Base-by-base conservation (phyloP, 2,888 invertebrate species). In the Cheilosia vernalis region DNA sequence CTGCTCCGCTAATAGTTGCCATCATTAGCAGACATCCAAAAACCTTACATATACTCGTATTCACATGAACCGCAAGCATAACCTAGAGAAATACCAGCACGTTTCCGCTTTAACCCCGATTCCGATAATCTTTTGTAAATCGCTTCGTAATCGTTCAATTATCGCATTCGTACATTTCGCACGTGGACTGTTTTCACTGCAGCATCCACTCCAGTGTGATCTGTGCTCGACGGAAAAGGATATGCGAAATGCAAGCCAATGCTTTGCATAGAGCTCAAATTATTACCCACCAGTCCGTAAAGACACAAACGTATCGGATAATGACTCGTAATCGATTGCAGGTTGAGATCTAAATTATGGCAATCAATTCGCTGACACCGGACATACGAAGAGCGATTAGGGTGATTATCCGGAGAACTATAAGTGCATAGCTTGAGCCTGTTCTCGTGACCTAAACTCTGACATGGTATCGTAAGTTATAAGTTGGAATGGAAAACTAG, bases 361-460 rank as follows among this genome's bases (percentile, higher is more conserved):
- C 81, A 81, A 81, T 80, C 85, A 81, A 85, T 81, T 85, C 85
- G 47, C 85, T 85, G 85, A 81, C 85, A 85, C 81, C 76, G 76
- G 85, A 81, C 67, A 63, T 72, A 44, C 40, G 19, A 30, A 69
- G 40, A 47, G 55, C 58, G 42, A 69, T 70, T 73, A 73, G 69
- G 70, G 69, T 79, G 73, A 84, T 84, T 84, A 64, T 63, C 27
- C 30, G 61, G 44, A 51, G 44, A 67, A 51, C 49, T 56, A 13
- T 37, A 61, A 49, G 40, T 53, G 47, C n/a, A n/a, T 2, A 30
- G 30, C 49, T 63, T 67, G 37, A 53, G 63, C 58, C 37, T 66
- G 73, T 69, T 74, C 51, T 73, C 58, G 79, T 84, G 83, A 74
- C 83, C 79, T 63, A 84, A 79, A 84, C 73, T 79, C 53, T 69